Percentiles rank a stretch among this genome's conserved stretches.
Evolutionary conservation across 1,140 invertebrate species (phyloP).

Genomic region (Callitettix versicolor): DNA sequence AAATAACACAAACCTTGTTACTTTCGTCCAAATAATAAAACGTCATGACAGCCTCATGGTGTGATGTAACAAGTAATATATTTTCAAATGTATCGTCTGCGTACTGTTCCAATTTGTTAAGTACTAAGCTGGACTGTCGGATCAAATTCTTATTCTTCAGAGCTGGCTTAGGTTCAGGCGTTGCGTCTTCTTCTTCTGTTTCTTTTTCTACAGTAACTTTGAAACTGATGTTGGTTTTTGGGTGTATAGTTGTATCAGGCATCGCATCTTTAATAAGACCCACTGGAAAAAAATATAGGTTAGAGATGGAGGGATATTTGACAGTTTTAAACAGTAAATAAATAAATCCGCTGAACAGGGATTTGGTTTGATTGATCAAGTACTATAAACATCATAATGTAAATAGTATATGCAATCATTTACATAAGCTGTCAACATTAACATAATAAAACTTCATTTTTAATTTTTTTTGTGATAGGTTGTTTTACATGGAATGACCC

Average conservation of each 20-base stretch:
- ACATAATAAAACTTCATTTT: not conserved
- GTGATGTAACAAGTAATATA: slow-evolving; percentile 64
- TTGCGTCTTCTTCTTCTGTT: not conserved
- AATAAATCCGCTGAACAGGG: not conserved
- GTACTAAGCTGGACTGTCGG: slow-evolving; percentile 35
- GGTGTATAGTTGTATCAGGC: slow-evolving; percentile 11
- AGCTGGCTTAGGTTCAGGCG: too few relatives aligned
- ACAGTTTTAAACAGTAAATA: too few relatives aligned
- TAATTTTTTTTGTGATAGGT: too few relatives aligned
- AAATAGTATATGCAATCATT: not conserved
- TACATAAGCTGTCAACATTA: not conserved
- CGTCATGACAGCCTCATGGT: slow-evolving; percentile 78
- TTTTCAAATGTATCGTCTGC: slow-evolving; percentile 72
- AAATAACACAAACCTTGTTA: slow-evolving; percentile 49
- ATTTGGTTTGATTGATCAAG: not conserved
- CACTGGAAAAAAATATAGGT: not conserved
- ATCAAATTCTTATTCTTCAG: slow-evolving; percentile 34
- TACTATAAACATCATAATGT: not conserved
- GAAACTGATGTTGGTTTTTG: not conserved
- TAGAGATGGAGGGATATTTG: too few relatives aligned
- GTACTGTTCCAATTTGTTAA: not conserved
- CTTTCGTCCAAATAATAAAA: slow-evolving; percentile 83
- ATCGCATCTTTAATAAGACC: slow-evolving; percentile 21
- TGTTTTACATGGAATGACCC: not conserved
- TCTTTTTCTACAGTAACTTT: slow-evolving; percentile 28